These are phyloP conservation scores for Cygnus olor DNA, from an alignment of 2,797 vertebrate species.

Conservation along the genomic window DNA sequence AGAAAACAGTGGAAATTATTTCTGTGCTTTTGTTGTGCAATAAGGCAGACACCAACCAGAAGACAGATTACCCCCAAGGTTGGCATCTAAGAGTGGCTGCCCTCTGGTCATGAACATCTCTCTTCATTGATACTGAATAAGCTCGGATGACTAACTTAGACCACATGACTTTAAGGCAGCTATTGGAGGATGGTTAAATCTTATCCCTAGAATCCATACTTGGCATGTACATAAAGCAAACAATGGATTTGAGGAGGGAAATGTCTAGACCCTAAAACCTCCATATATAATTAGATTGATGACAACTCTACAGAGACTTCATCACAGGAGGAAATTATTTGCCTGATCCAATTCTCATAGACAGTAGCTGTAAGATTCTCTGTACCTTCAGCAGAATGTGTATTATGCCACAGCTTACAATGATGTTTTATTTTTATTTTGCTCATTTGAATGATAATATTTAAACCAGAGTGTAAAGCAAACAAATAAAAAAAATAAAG, in stretches of 20 bases:
- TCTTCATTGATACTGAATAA: neutral
- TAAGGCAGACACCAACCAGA: neutral
- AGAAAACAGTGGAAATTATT: neutral
- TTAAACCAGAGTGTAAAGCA: neutral
- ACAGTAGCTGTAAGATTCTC: neutral
- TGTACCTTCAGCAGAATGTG: neutral
- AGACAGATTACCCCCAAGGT: neutral
- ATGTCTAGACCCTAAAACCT: neutral
- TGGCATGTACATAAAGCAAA: neutral
- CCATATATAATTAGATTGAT: conserved; percentile 39
- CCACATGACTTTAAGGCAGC: neutral
- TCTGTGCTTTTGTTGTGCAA: neutral
- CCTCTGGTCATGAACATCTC: neutral
- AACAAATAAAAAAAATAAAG: conserved; percentile 11
- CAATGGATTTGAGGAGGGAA: neutral
- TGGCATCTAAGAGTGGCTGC: neutral
- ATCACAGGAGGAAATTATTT: conserved; percentile 6
- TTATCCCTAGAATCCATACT: neutral
- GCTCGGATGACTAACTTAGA: neutral
- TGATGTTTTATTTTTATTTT: neutral
- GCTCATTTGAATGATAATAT: neutral
- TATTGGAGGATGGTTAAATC: neutral
- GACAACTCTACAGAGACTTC: neutral
- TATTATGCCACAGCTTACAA: neutral
- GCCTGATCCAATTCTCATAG: conserved; percentile 7